Conservation (phyloP, 2,888 invertebrate genomes). For the Thymelicus sylvestris region DNA sequence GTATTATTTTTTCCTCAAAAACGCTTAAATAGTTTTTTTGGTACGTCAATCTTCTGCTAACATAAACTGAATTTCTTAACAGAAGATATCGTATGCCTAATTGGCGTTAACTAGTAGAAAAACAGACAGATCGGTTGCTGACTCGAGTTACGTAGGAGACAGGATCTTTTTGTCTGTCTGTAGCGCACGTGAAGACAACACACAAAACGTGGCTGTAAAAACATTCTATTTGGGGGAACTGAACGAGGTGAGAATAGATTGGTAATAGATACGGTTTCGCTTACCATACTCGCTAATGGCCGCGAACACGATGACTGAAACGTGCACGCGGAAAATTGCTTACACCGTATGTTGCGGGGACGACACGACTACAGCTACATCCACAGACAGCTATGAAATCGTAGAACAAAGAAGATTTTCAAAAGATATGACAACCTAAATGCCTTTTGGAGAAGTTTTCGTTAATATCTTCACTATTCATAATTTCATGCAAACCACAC, state of each 20-base stretch:
- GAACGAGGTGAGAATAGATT: slow-evolving; percentile 31
- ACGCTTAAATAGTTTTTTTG: too few relatives aligned
- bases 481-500: too few relatives aligned
- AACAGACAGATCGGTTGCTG: not conserved
- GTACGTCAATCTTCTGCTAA: not conserved
- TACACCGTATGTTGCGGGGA: not conserved
- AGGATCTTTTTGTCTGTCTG: slow-evolving; percentile 2
- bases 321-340: slow-evolving; percentile 1
- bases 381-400: too few relatives aligned
- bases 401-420: too few relatives aligned
- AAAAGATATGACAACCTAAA: too few relatives aligned
- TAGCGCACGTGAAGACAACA: slow-evolving; percentile 6
- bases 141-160: not conserved
- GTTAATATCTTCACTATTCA: too few relatives aligned
- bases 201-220: slow-evolving; percentile 25
- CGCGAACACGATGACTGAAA: slow-evolving; percentile 23
- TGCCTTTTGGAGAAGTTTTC: too few relatives aligned
- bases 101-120: not conserved
- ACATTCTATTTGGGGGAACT: slow-evolving; percentile 24
- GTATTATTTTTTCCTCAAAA: too few relatives aligned
- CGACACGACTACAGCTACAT: slow-evolving; percentile 7
- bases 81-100: slow-evolving; percentile 13
- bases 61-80: not conserved
- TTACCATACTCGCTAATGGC: slow-evolving; percentile 42
- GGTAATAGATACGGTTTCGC: slow-evolving; percentile 40